Base-by-base conservation (phyloP, 2,888 invertebrate species). In the Amphipoea lucens region DNA sequence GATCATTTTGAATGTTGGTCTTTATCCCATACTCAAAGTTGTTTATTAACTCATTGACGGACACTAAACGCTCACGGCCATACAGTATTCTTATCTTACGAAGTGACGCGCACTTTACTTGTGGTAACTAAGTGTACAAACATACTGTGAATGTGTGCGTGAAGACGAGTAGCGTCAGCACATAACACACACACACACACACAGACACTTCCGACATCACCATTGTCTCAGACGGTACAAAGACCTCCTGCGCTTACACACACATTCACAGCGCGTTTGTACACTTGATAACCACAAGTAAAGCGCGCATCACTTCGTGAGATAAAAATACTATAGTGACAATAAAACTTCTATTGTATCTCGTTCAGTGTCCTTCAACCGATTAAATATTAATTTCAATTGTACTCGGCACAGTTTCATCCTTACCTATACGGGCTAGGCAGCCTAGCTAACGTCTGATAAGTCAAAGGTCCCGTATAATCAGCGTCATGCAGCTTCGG, bases 381-480 rank as follows among this genome's bases (percentile, higher is more conserved):
- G 2, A 17, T 45, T 45, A 9, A 29, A 45, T 68, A 20, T 68
- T n/a, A 2, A n/a, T n/a, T 68, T 68, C 9, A 45, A 42, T 42
- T 45, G 11, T 48, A 66, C 14, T 42, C 2, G 20, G 7, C 5
- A 63, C 40, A 57, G 60, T 62, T 29, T 7, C 2, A 1, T 11
- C 20, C 54, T 90, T 95, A 98, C 97, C 98, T 97, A 90, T 98
- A 98, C 1, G 98, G 98, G 90, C 98, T 98, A 14, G 98, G 98
- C 76, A 99, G 93, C 80, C 98, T 97, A 0, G 98, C 98, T 96
- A 98, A 97, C 20, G 98, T 98, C 93, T 98, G 98, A 92, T 99
- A 99, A 45, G 98, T 99, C 76, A 98, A 93, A 0, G 98, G 98
- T 7, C 98, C 98, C 17, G 98, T 98, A 90, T 99, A 99, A 93